Evolutionary conservation across 2,888 invertebrate genomes (phyloP).

Genomic region (Leptinotarsa rubiginosa): DNA sequence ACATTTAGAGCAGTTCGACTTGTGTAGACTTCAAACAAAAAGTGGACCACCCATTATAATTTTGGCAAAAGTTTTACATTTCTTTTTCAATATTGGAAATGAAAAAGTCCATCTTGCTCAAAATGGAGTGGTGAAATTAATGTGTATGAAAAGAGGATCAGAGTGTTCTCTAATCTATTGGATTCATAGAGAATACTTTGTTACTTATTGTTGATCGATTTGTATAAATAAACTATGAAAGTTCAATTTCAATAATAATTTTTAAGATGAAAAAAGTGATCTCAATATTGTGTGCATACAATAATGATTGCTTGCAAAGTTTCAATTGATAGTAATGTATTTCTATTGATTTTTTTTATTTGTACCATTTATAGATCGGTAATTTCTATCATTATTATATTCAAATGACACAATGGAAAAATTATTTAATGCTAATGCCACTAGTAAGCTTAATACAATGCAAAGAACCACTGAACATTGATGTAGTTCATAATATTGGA

Average conservation of each 20-base stretch:
- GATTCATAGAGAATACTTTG: neutral
- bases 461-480: too few species aligned
- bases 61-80: neutral
- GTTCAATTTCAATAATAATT: conserved; percentile 7
- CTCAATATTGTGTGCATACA: neutral
- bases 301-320: conserved; percentile 1
- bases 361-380: too few species aligned
- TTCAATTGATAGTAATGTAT: neutral
- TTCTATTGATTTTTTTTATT: neutral
- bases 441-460: neutral
- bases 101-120: conserved; percentile 4
- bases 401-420: neutral
- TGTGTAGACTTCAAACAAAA: conserved; percentile 4
- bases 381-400: neutral
- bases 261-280: conserved; percentile 11
- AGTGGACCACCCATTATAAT: conserved; percentile 7
- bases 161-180: neutral
- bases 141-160: neutral
- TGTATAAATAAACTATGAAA: neutral
- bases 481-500: too few species aligned
- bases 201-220: conserved; percentile 1
- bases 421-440: neutral
- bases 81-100: neutral
- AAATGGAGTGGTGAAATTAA: neutral
- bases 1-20: neutral